Evolutionary conservation across 2,888 invertebrate species (phyloP), one percentile per base, ranked within the genome.

Genomic region (Crossocerus cetratus): DNA sequence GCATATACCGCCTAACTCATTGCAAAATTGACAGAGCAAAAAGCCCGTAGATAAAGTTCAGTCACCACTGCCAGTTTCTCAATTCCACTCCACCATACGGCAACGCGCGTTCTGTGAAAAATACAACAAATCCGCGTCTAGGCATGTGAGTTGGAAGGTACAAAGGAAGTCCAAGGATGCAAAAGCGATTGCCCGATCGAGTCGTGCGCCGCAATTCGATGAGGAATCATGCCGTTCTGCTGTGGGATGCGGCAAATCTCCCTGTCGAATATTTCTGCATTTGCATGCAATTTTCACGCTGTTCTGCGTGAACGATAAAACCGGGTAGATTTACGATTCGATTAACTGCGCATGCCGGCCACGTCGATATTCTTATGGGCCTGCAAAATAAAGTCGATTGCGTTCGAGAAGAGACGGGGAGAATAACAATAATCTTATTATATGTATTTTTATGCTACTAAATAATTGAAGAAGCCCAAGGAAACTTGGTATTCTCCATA

Each of bases 241-340:
- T 49, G 59, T 67, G 45, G 22, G 45, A 49, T 14, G 49, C 11
- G 49, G 16, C 49, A 3, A 13, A 49, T 16, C 16, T 14, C 49
- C 14, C 16, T 49, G n/a, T 49, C 71, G 77, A 77, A 83, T 80
- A 80, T 84, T 83, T 82, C 79, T 78, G 85, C 85, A 80, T 82
- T 86, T 85, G 76, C 78, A 83, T 86, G 79, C 84, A 82, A 83
- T 85, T 84, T 86, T 81, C 81, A 70, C 73, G 75, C 70, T 76
- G 78, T 77, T 81, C 76, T 77, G 74, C 78, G 79, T 75, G 84
- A 81, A 75, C 78, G 82, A 69, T 70, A 74, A 63, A 76, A 76
- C 76, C 77, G 73, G 80, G 82, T 78, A 81, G 80, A 84, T 84
- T 82, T 80, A 79, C 81, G 81, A 82, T 80, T 85, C 83, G 82